Evolutionary conservation across 2,113 vertebrate species (phyloP), one percentile per base, ranked within the genome.

Genomic region (Brachyhypopomus gauderio): DNA sequence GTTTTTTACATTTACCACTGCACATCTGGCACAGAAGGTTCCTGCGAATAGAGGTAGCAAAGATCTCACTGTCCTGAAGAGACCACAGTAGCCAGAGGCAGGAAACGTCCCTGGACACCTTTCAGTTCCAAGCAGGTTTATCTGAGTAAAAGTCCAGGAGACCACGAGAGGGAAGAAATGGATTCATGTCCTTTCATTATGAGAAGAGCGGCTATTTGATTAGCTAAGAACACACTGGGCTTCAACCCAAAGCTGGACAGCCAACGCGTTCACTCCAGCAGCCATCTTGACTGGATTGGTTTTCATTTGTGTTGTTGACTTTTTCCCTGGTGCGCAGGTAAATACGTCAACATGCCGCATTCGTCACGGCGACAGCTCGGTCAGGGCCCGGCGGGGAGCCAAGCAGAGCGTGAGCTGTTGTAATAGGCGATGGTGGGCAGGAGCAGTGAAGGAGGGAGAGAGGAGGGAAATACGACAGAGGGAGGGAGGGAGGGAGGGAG

Each of bases 391-490:
- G 66, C 36, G 9, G 66, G 66, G 34, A 30, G 19, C 64, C 6
- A 67, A 60, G 70, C 23, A 27, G 55, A 82, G 69, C 4, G 30
- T 27, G 45, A 77, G 76, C 71, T 45, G 4, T 62, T 71, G 45
- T 74, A 38, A 2, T 70, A 66, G 70, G 8, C 27, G 66, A 38
- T 64, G 12, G 4, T 14, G 45, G 9, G 9, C 12, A 52, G 45
- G 45, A 14, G 9, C 6, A 76, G 79, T 60, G 73, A 23, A 41
- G 34, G 71, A 64, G 19, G 22, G 4, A 17, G 27, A 59, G 67
- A 14, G 67, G 77, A 30, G 30, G 48, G 58, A 75, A 19, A 60
- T 20, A 25, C 5, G 16, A 27, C n/a, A 19, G 9, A 34, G 64
- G 25, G 55, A 14, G 48, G 34, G 22, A 55, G 38, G 62, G 6